Evolutionary conservation across 1,140 invertebrate species (phyloP).

Genomic region (Drosophila neocordata): DNA sequence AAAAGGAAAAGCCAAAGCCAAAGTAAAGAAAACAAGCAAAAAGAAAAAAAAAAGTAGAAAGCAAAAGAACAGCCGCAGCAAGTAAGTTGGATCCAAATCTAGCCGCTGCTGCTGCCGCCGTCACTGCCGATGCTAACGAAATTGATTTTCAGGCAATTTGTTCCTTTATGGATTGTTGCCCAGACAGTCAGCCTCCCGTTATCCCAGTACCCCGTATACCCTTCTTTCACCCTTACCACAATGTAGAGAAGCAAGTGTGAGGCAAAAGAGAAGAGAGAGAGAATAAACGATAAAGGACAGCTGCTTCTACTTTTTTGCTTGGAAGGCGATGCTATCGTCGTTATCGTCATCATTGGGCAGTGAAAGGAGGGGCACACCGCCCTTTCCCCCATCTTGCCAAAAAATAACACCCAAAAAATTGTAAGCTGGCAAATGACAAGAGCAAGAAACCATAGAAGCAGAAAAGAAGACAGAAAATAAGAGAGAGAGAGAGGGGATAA

Average conservation of each 20-base stretch:
- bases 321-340: conserved; percentile 46
- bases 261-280: neutral
- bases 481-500: neutral
- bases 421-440: conserved; percentile 32
- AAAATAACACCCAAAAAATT: conserved; percentile 21
- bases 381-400: neutral
- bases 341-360: conserved; percentile 55
- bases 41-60: neutral
- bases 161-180: conserved; percentile 65
- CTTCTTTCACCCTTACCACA: neutral
- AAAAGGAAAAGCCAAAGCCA: conserved; percentile 13
- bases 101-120: conserved; percentile 17
- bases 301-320: conserved; percentile 43
- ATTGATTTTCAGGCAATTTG: conserved; percentile 70
- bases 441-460: conserved; percentile 3
- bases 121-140: conserved; percentile 35
- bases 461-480: neutral
- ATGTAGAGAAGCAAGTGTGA: conserved; percentile 1
- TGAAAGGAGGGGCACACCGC: conserved; percentile 15
- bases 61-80: conserved; percentile 41
- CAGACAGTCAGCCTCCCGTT: neutral
- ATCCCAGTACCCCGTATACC: neutral
- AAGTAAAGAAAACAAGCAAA: conserved; percentile 33
- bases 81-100: conserved; percentile 31
- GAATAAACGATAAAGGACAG: conserved; percentile 57